phyloP scores from a whole-genome alignment of 2,888 invertebrate species.

The Ennomos quercinarius region DNA sequence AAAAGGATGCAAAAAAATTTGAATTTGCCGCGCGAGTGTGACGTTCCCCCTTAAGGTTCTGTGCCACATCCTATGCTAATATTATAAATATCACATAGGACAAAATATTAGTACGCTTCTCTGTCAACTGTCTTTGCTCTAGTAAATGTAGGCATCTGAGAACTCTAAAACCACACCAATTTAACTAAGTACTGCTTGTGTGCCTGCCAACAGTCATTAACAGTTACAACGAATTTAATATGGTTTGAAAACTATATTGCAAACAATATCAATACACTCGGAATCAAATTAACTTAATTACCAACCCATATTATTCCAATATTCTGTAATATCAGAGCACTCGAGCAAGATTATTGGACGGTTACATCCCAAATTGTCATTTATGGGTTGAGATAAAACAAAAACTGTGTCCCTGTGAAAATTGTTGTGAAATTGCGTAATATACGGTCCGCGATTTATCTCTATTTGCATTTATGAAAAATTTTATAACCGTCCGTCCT shows the following conservation, averaged over 20 bases:
- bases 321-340: neutral
- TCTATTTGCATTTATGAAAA: slow-evolving; percentile 39
- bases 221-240: slow-evolving; percentile 9
- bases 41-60: too few species aligned
- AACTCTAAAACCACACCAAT: slow-evolving; percentile 4
- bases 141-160: neutral
- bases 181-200: slow-evolving; percentile 2
- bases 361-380: slow-evolving; percentile 32
- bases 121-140: too few species aligned
- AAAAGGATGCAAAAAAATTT: too few species aligned
- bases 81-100: too few species aligned
- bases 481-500: slow-evolving; percentile 24
- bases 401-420: slow-evolving; percentile 32
- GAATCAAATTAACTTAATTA: slow-evolving; percentile 28
- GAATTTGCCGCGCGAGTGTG: too few species aligned
- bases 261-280: slow-evolving; percentile 19
- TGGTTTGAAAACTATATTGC: slow-evolving; percentile 4
- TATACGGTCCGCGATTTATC: slow-evolving; percentile 31
- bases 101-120: too few species aligned
- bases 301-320: too few species aligned
- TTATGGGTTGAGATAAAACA: slow-evolving; percentile 36
- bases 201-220: slow-evolving; percentile 1
- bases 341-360: slow-evolving; percentile 28
- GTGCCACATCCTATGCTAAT: too few species aligned
- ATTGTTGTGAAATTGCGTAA: slow-evolving; percentile 33